Percentiles rank a stretch among this genome's conserved stretches.
These are phyloP conservation scores for Pleuronectes platessa DNA, from an alignment of 2,113 vertebrate species.

Conservation along the genomic window DNA sequence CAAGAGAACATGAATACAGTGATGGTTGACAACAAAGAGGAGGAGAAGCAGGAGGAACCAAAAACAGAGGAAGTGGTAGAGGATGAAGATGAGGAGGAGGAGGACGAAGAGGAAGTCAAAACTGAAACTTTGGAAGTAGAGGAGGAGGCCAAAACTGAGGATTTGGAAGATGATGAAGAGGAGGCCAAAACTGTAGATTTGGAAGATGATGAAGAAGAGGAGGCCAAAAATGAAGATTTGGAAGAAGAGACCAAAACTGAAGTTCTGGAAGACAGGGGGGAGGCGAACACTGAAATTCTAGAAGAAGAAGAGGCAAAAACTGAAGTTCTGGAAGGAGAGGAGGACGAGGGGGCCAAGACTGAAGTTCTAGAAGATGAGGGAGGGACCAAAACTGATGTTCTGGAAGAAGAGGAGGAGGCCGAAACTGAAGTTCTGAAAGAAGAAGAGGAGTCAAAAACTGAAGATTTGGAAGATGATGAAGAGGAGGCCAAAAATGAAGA, in stretches of 20 bases:
- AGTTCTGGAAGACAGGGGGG: too few species aligned
- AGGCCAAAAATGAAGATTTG: not conserved
- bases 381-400: not conserved
- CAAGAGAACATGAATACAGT: not conserved
- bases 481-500: not conserved
- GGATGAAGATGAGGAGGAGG: not conserved
- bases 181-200: not conserved
- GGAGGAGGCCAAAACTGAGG: not conserved
- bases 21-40: not conserved
- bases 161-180: not conserved
- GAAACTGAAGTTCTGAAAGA: too few species aligned
- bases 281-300: not conserved
- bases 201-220: not conserved
- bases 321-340: slow-evolving; percentile 2
- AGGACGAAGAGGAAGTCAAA: not conserved
- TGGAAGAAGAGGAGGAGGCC: not conserved
- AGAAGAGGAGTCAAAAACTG: not conserved
- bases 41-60: not conserved
- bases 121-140: not conserved
- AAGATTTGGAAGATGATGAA: slow-evolving; percentile 4
- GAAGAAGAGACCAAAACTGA: not conserved
- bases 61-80: not conserved
- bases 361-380: not conserved
- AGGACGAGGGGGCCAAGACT: not conserved
- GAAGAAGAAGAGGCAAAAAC: not conserved